A percentile compares a stretch with the other conserved stretches of the same genome.
Conservation (phyloP, 2,113 vertebrate species). For the Halcyon malimbica region DNA sequence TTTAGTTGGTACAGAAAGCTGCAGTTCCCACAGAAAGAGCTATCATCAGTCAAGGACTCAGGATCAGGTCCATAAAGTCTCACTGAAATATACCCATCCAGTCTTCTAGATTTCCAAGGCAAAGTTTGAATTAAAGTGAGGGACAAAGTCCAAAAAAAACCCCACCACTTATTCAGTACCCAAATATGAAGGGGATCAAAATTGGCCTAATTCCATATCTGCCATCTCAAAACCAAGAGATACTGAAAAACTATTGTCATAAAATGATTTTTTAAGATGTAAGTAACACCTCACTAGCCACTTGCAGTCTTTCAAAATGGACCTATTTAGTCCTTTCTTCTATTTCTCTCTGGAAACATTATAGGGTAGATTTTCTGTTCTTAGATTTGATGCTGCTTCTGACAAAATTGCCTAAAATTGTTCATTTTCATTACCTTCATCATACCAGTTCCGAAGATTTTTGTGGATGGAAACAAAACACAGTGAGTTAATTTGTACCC, state of each 20-base stretch:
- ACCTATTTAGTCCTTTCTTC: not conserved
- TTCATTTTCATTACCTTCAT: not conserved
- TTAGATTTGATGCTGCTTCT: not conserved
- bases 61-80: not conserved
- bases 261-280: not conserved
- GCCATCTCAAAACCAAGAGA: not conserved
- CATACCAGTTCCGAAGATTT: not conserved
- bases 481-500: not conserved
- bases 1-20: not conserved
- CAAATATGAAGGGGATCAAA: not conserved
- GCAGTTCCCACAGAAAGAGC: not conserved
- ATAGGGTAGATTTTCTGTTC: not conserved
- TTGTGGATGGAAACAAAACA: not conserved
- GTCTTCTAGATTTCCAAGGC: not conserved
- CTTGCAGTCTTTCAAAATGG: not conserved
- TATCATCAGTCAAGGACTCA: not conserved
- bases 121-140: not conserved
- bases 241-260: not conserved
- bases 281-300: not conserved
- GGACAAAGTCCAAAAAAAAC: not conserved
- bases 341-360: not conserved
- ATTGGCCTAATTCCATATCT: not conserved
- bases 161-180: not conserved
- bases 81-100: not conserved
- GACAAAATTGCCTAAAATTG: not conserved